Conservation (phyloP, 2,113 vertebrate species). For the Melanerpes aurifrons region DNA sequence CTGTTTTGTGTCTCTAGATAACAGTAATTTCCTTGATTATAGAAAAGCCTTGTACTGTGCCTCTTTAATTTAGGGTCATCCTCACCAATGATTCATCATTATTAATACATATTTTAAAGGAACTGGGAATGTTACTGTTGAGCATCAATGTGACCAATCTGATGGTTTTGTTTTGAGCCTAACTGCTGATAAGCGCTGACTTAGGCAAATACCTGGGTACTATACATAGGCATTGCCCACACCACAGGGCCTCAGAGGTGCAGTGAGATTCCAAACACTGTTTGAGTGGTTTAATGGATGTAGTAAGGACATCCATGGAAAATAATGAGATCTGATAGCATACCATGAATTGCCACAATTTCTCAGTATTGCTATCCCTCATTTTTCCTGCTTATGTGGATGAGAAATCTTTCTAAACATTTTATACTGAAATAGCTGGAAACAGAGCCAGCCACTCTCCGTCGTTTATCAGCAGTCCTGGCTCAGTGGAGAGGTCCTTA, state of each 20-base stretch:
- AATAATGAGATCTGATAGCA: not conserved
- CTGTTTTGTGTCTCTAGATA: not conserved
- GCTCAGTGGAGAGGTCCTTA: too few relatives aligned
- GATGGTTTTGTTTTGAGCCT: not conserved
- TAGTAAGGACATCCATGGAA: not conserved
- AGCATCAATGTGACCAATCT: not conserved
- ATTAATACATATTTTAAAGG: not conserved
- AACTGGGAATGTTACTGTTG: not conserved
- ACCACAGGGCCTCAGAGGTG: accelerated
- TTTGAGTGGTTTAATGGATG: not conserved
- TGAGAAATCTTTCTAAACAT: not conserved
- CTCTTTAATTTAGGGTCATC: slow-evolving; percentile 18
- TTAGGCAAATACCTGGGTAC: not conserved
- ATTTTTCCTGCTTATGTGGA: not conserved
- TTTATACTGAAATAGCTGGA: not conserved
- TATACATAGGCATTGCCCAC: not conserved
- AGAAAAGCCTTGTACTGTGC: not conserved
- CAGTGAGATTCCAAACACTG: not conserved
- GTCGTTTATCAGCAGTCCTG: too few relatives aligned
- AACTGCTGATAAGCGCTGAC: not conserved
- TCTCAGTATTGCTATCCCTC: not conserved
- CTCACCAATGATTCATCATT: not conserved
- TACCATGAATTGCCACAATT: not conserved
- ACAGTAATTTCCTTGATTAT: not conserved
- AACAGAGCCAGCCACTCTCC: too few relatives aligned